These are phyloP conservation scores for Aldrovandia affinis DNA, from an alignment of 2,797 vertebrate species.

Conservation along the genomic window DNA sequence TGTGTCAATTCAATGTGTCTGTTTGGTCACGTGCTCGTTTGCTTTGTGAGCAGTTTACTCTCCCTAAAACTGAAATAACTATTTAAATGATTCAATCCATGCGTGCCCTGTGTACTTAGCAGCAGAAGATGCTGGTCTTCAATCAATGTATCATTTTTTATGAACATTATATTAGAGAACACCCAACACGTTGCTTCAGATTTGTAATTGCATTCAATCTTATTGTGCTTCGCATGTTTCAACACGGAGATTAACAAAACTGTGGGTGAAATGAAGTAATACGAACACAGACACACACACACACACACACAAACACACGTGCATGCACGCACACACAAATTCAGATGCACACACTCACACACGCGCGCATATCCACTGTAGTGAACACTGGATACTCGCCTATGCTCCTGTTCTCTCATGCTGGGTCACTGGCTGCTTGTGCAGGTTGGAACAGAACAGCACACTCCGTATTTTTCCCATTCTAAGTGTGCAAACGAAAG, in stretches of 20 bases:
- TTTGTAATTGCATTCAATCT: constrained; percentile 69
- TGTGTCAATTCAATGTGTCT: constrained; percentile 27
- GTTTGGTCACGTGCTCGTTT: constrained; percentile 46
- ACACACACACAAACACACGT: constrained; percentile 27
- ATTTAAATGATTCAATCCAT: constrained; percentile 62
- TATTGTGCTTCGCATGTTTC: constrained; percentile 64
- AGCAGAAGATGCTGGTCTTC: constrained; percentile 37
- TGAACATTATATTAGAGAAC: constrained; percentile 48
- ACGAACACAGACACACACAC: constrained; percentile 16
- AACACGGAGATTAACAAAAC: constrained; percentile 61
- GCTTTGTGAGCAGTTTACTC: constrained; percentile 50
- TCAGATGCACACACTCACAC: constrained; percentile 10
- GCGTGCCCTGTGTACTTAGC: constrained; percentile 52
- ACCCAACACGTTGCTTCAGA: constrained; percentile 37
- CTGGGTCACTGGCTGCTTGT: constrained; percentile 56
- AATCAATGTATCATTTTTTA: constrained; percentile 66
- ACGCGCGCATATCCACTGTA: background rate
- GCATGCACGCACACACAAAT: constrained; percentile 12
- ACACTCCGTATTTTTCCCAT: constrained; percentile 44
- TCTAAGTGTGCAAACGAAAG: no score
- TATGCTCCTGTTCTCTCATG: constrained; percentile 21
- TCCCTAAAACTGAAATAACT: constrained; percentile 61
- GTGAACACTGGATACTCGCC: background rate
- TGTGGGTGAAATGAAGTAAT: constrained; percentile 43
- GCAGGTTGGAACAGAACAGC: constrained; percentile 52